Evolutionary conservation across 2,888 invertebrate species (phyloP), one percentile per base, ranked within the genome.

Genomic region (Salticus scenicus): DNA sequence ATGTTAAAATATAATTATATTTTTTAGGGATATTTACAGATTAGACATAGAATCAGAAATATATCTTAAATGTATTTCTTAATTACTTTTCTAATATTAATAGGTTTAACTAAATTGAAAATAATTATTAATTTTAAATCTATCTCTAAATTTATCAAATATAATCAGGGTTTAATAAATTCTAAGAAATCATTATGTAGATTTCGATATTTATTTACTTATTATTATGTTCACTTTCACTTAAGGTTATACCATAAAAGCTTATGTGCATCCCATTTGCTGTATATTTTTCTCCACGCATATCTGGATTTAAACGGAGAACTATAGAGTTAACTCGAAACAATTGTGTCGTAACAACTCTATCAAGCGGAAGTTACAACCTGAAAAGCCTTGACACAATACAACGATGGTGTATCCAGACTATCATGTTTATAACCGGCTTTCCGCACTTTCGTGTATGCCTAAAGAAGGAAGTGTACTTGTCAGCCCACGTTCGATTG

Each of bases 311-410:
- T 57, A 57, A 24, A 24, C 2, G 2, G 8, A 24, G 24, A 57
- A 12, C 14, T 17, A 20, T 30, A 20, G n/a, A 33, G 57, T 0
- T 57, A 33, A 57, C 30, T 78, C 64, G 33, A 17, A 63, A 12
- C 71, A 42, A 31, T 20, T 28, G 31, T 57, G 64, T 37, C 71
- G 71, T 78, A 57, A 64, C 71, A 71, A 64, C 28, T 64, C 71
- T 64, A 71, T n/a, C 63, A 71, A 41, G 64, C 78, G 78, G 78
- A 78, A 78, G 78, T 78, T 42, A 37, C 78, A 64, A 30, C 20
- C 27, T 31, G 72, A 80, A 79, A 71, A 80, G 79, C 79, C 79
- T 80, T 80, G 79, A 73, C 79, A 80, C 79, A 78, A 78, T 78
- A 72, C 78, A 78, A 67, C 64, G 71, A 51, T 63, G 71, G 14